Evolutionary conservation across 2,113 vertebrate genomes (phyloP), one percentile per base, ranked within the genome.

Genomic region (Urocolius indicus): DNA sequence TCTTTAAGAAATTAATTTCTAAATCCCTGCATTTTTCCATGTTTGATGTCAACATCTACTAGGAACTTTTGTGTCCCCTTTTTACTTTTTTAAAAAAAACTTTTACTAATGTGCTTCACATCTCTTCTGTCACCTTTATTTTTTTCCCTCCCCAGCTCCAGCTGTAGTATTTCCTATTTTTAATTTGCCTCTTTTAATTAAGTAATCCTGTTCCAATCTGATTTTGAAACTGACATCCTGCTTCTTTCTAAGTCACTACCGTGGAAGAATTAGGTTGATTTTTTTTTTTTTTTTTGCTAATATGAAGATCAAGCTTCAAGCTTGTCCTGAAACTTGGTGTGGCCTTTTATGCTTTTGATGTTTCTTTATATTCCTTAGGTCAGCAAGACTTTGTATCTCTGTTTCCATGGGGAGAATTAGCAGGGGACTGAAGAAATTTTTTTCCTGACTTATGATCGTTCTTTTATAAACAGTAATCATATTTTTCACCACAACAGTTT

Each of bases 291-390:
- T 59, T 88, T 96, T 86, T 94, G 68, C 84, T 86, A 95, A 90
- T 43, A 90, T 77, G 55, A 95, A 97, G 90, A 96, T 95, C 88
- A 97, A 96, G 32, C 16, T 87, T 96, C 57, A 97, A 96, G 69
- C 8, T 84, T 97, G 54, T 91, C 84, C 90, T 32, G 41, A 84
- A 97, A 97, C 79, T 94, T 94, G 55, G 13, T 87, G 63, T 97
- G 94, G 97, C 95, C 92, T 97, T 97, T 96, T 86, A 38, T 66
- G 76, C 80, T 95, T 97, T 93, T 97, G 95, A 96, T 97, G 38
- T 16, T 87, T 94, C 94, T 94, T 94, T 94, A 34, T 93, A 91
- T 78, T 89, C 81, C 80, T 94, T 61, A 93, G 29, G 66, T 92
- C 92, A 91, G 48, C 19, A 63, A 63, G 93, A 65, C 46, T 96